A percentile compares a stretch with the other conserved stretches of the same genome.
Conservation (phyloP, 2,888 invertebrate species). For the Allolobophora icterica region DNA sequence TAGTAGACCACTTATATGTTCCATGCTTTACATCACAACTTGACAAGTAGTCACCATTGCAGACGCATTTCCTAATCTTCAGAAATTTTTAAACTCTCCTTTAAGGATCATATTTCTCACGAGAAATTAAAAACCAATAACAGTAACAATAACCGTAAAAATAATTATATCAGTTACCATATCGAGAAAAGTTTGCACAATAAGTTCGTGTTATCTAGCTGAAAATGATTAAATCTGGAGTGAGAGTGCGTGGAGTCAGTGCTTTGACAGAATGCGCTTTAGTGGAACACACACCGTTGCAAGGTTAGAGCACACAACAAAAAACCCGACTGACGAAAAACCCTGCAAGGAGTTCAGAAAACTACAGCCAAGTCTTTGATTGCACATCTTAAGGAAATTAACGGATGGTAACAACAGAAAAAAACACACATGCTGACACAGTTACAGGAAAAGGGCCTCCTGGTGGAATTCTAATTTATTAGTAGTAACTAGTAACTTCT, state of each 20-base stretch:
- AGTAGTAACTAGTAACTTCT: too few species aligned
- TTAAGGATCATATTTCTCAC: neutral
- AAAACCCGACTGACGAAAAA: neutral
- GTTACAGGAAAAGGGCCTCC: neutral
- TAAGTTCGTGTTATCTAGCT: neutral
- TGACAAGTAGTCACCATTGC: neutral
- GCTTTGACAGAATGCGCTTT: neutral
- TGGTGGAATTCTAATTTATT: too few species aligned
- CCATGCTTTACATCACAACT: neutral
- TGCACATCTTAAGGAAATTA: too few species aligned
- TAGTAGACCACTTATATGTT: neutral
- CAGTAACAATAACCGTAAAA: neutral
- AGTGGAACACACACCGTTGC: neutral
- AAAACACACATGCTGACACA: neutral
- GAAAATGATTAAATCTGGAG: neutral
- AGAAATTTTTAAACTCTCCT: neutral
- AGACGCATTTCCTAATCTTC: too few species aligned
- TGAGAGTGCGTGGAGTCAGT: neutral
- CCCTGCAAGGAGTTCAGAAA: neutral
- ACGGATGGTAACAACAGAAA: too few species aligned
- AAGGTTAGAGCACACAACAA: neutral
- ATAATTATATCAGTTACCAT: neutral
- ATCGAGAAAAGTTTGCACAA: neutral
- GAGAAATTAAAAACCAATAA: neutral
- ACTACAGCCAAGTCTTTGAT: neutral